Evolutionary conservation across 1,140 invertebrate species (phyloP).

Genomic region (Belonocnema kinseyi): DNA sequence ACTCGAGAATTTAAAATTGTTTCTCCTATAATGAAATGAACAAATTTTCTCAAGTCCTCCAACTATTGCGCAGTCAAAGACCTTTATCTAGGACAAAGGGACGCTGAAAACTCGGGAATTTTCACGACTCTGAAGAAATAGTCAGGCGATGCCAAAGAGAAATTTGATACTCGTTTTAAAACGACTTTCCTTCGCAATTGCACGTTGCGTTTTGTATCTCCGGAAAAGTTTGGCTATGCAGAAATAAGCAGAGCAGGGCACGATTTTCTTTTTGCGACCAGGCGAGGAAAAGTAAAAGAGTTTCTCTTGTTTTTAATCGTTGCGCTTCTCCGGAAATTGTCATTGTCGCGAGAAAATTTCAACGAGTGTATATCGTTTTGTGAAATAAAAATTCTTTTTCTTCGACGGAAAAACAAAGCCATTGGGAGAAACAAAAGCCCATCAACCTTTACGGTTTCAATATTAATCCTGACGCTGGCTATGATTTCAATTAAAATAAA

Average conservation of each 20-base stretch:
- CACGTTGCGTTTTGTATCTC: conserved; percentile 42
- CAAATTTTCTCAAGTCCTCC: not conserved
- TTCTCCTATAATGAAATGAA: not conserved
- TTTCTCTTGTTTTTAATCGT: conserved; percentile 32
- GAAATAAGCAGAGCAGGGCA: conserved; percentile 49
- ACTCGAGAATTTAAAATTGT: not conserved
- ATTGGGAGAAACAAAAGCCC: not conserved
- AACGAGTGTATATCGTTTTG: not conserved
- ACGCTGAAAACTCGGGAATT: not conserved
- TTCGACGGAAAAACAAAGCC: not conserved
- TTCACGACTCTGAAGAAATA: conserved; percentile 32
- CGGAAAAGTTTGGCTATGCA: conserved; percentile 37
- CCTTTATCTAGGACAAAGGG: conserved; percentile 6
- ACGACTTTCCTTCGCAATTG: conserved; percentile 42
- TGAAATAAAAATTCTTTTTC: not conserved
- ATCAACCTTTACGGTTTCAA: not conserved
- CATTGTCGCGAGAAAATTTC: not conserved
- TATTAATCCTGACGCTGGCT: not conserved
- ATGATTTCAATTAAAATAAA: too few relatives aligned
- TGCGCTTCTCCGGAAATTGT: not conserved
- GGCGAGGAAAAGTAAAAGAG: conserved; percentile 36
- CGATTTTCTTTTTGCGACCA: conserved; percentile 45
- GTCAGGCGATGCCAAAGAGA: conserved; percentile 48
- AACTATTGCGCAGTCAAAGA: not conserved
- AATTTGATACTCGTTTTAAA: conserved; percentile 45